A percentile compares a stretch with the other conserved stretches of the same genome.
Conservation (phyloP, 2,113 vertebrate species). For the Rhinopomastus cyanomelas region DNA sequence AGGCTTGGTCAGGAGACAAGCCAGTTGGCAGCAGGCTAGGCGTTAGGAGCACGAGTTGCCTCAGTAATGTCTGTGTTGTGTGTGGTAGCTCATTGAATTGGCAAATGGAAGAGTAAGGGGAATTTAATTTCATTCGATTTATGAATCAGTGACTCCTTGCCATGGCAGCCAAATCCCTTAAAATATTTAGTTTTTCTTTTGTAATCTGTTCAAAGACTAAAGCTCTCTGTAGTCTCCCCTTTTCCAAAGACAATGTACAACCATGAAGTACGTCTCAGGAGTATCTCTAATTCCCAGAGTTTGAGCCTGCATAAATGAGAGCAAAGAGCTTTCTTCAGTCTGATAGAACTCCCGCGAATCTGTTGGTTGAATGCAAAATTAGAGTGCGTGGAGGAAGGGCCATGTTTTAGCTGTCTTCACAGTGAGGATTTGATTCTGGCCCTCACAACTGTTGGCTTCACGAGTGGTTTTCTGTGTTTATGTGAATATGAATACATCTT, state of each 20-base stretch:
- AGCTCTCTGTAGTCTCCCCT: slow-evolving; percentile 36
- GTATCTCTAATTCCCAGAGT: slow-evolving; percentile 53
- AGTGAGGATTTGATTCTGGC: background rate
- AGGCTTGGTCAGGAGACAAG: background rate
- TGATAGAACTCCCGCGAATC: slow-evolving; percentile 38
- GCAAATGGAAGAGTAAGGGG: slow-evolving; percentile 4
- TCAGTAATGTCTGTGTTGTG: background rate
- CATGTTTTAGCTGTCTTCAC: background rate
- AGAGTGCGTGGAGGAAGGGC: background rate
- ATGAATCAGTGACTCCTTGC: slow-evolving; percentile 43
- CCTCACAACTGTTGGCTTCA: background rate
- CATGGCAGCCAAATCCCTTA: background rate
- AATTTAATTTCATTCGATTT: slow-evolving; percentile 49
- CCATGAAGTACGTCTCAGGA: slow-evolving; percentile 47
- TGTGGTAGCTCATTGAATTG: background rate
- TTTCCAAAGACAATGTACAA: slow-evolving; percentile 51
- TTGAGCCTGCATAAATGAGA: slow-evolving; percentile 56
- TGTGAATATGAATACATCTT: background rate
- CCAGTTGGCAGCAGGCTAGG: background rate
- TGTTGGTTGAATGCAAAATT: background rate
- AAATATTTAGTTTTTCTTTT: slow-evolving; percentile 58
- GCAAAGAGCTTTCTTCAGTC: slow-evolving; percentile 39
- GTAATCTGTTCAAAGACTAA: slow-evolving; percentile 58
- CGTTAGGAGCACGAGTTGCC: background rate
- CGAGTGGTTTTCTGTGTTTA: slow-evolving; percentile 13